phyloP scores from a whole-genome alignment of 2,797 vertebrate species.

The Acestrorhynchus altus region DNA sequence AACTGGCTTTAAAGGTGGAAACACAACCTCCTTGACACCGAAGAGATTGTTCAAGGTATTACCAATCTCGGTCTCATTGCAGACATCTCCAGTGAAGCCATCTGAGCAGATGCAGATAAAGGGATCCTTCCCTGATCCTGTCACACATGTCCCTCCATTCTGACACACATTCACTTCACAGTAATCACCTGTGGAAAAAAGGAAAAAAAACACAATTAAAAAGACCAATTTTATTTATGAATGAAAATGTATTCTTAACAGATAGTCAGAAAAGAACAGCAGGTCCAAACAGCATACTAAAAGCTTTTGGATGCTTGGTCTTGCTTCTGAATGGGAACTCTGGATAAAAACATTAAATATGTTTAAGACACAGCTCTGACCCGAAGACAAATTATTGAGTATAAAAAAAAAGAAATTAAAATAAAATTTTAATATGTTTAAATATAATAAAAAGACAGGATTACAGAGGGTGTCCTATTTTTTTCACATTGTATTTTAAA shows the following conservation, averaged over 20 bases:
- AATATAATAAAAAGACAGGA: too few relatives aligned
- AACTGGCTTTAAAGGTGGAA: background rate
- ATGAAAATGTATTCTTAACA: background rate
- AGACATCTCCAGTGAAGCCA: constrained; percentile 87
- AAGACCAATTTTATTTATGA: background rate
- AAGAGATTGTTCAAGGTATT: constrained; percentile 25
- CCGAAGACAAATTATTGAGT: too few relatives aligned
- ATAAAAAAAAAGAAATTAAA: too few relatives aligned
- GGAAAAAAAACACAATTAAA: background rate
- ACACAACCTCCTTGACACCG: background rate
- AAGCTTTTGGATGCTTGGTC: too few relatives aligned
- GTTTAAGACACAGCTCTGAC: too few relatives aligned
- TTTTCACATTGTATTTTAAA: too few relatives aligned
- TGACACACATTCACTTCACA: constrained; percentile 86
- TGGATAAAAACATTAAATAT: too few relatives aligned
- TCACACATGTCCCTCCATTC: constrained; percentile 92
- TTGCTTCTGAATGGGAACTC: too few relatives aligned
- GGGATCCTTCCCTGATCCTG: constrained; percentile 68
- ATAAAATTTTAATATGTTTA: too few relatives aligned
- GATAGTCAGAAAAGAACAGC: too few relatives aligned
- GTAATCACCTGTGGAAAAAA: constrained; percentile 81
- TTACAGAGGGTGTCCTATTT: too few relatives aligned
- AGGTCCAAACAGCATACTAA: too few relatives aligned
- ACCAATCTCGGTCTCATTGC: constrained; percentile 91
- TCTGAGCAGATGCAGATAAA: constrained; percentile 91